Base-by-base conservation (phyloP, 2,797 vertebrate species). In the Alca torda region DNA sequence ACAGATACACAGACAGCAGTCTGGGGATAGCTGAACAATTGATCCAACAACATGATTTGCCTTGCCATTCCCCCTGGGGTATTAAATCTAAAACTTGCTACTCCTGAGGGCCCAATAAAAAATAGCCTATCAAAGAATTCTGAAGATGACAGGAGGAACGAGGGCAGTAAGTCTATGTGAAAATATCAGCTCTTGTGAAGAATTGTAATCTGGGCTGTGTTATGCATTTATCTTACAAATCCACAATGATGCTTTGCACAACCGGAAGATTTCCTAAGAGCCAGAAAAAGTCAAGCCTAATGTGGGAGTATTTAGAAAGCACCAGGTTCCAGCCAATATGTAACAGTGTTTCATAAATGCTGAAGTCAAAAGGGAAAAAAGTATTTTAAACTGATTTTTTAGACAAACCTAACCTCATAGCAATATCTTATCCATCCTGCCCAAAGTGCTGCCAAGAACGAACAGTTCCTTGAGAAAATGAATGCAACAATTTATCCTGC, bases 31-130 rank as follows among this genome's bases (percentile, higher is more conserved):
- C 54, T 89, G 85, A 94, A 91, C 85, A 95, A 95, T 76, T 93
- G 94, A 95, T 96, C 91, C 96, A 96, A 90, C 91, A 92, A 84
- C 72, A 76, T 73, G 90, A 96, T 95, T 95, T 95, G 91, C 93
- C 78, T 95, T 74, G 80, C 68, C 79, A 82, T 94, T 94, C 80
- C 70, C 91, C 72, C 56, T 64, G 77, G 93, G 80, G 77, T 94
- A 88, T 88, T 95, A 84, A 96, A 96, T 94, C 87, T 90, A 78
- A 95, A 93, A 93, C 70, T 92, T 70, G 80, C 90, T 84, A 16
- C 48, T 95, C 91, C 87, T 53, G 54, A 76, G 72, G 77, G 91
- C 43, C 64, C 48, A 88, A 77, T 93, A 90, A 93, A 94, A 95
- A 95, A 93, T 41, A 85, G 60, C 77, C 89, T 90, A 91, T 76